Base-by-base conservation (phyloP, 2,888 invertebrate species). In the Rugalucina vietnamica region DNA sequence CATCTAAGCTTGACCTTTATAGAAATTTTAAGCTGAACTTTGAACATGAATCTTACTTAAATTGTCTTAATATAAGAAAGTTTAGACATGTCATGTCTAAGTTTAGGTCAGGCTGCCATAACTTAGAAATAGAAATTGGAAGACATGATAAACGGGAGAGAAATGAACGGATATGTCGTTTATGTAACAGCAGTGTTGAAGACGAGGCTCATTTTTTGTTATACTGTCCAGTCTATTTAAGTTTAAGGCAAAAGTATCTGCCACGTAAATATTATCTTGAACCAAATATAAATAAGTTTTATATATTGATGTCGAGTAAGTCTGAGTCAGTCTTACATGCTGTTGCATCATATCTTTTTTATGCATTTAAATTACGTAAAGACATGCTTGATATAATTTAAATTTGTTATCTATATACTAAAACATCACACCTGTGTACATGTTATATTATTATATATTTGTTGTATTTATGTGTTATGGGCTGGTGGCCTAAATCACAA, bases 101-200 rank as follows among this genome's bases (percentile, higher is more conserved):
- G n/a, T 54, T 71, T 24, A 70, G 71, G n/a, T 34, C 54, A 43
- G 36, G 70, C n/a, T 32, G 18, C 1, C 78, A 70, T 71, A 37
- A 43, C 49, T 69, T 78, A 21, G 54, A 70, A 54, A 71, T 78
- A 36, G 77, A 77, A 77, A 69, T 10, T 21, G 77, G 77, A 32
- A 65, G 69, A 21, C 43, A 77, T 69, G 21, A 5, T 24, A 37
- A 37, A 24, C 5, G 8, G 5, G 8, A 24, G 4, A 70, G 37
- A 29, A 14, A 70, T 36, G 37, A 70, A n/a, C 18, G 70, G 5
- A 2, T 70, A 24, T 70, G 70, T 70, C 32, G 36, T 24, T 36
- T 70, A n/a, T 70, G 70, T 21, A 24, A 24, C 10, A 34, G 14
- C 5, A 37, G n/a, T 34, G 24, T 70, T 8, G 70, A 70, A 70